phyloP scores from a whole-genome alignment of 23 tunicate genomes.

The Ascidia mentula region DNA sequence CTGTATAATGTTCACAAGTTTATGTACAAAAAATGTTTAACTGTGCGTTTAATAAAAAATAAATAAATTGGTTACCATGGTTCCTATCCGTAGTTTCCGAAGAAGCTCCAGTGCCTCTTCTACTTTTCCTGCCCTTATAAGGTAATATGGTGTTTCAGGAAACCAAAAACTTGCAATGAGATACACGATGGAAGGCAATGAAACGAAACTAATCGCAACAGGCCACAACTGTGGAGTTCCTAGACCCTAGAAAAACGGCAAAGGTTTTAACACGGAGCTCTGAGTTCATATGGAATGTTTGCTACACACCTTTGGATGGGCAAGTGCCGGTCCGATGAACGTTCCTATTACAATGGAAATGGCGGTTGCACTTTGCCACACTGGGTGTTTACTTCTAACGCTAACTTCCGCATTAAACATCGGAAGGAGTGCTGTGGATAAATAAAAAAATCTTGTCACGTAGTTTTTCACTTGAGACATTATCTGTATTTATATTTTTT shows the following conservation, averaged over 20 bases:
- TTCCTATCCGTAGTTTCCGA: not conserved
- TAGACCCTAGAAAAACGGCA: not conserved
- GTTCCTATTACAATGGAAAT: not conserved
- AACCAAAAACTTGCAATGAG: not conserved
- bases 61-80: too few species aligned
- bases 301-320: not conserved
- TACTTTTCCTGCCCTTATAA: not conserved
- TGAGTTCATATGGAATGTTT: too few species aligned
- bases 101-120: not conserved
- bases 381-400: not conserved
- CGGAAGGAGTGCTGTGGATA: not conserved
- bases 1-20: not conserved
- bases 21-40: not conserved
- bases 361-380: not conserved
- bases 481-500: too few species aligned
- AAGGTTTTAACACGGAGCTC: not conserved
- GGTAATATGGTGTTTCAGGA: constrained; percentile 5
- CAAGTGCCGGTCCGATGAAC: not conserved
- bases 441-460: too few species aligned
- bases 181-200: not conserved
- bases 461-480: too few species aligned
- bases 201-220: not conserved
- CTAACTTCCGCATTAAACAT: not conserved
- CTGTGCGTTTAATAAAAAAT: not conserved
- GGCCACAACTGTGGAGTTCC: constrained; percentile 5